Percentiles rank a stretch among this genome's conserved stretches.
These are phyloP conservation scores for Pluvialis apricaria DNA, from an alignment of 2,113 vertebrate species.

Conservation along the genomic window DNA sequence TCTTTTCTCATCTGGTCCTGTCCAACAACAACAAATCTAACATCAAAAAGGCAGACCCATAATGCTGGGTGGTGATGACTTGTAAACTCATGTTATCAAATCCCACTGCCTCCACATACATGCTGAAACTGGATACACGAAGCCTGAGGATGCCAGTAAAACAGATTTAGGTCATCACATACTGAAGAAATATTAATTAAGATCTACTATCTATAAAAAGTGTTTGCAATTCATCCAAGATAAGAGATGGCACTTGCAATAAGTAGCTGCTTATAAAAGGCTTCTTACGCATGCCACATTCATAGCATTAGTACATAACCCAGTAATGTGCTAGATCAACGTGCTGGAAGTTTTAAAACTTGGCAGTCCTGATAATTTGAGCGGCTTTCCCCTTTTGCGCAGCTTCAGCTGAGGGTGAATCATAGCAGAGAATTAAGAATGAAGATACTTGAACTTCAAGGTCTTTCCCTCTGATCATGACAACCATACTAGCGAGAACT, in stretches of 20 bases:
- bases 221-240: neutral
- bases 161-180: slow-evolving; percentile 40
- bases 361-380: neutral
- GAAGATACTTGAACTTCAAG: neutral
- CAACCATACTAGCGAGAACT: neutral
- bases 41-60: neutral
- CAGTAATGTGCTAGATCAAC: neutral
- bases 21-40: slow-evolving; percentile 51
- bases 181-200: slow-evolving; percentile 37
- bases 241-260: neutral
- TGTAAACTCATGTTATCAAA: neutral
- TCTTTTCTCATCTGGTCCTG: neutral
- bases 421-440: slow-evolving; percentile 4
- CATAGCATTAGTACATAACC: slow-evolving; percentile 1
- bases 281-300: neutral
- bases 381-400: neutral
- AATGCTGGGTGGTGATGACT: neutral
- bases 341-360: neutral
- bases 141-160: slow-evolving; percentile 11
- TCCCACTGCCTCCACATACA: neutral
- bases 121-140: slow-evolving; percentile 44
- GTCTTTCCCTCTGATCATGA: neutral
- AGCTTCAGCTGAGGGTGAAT: neutral
- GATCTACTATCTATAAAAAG: slow-evolving; percentile 45
- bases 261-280: neutral